These are phyloP conservation scores for Solenopsis invicta DNA, from an alignment of 1,140 invertebrate genomes.

Conservation along the genomic window DNA sequence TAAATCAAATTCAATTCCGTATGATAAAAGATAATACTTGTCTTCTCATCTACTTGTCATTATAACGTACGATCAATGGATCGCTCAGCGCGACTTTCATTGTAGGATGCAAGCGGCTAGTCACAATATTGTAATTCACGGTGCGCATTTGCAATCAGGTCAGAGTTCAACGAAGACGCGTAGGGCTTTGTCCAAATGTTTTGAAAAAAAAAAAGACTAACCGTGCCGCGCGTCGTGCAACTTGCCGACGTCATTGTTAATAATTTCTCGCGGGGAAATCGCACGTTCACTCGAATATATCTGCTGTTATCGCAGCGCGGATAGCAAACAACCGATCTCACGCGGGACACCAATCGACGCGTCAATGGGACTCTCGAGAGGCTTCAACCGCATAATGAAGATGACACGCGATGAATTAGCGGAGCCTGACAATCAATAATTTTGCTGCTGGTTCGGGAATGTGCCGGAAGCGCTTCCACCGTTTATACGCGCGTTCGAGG, in stretches of 20 bases:
- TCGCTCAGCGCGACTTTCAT: constrained; percentile 23
- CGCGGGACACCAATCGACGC: constrained; percentile 54
- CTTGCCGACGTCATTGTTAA: constrained; percentile 63
- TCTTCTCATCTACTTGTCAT: constrained; percentile 35
- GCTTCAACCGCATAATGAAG: constrained; percentile 31
- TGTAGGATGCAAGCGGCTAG: constrained; percentile 13
- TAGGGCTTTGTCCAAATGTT: constrained; percentile 58
- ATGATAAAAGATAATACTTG: constrained; percentile 37
- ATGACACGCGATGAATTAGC: constrained; percentile 62
- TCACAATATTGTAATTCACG: constrained; percentile 58
- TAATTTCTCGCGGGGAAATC: constrained; percentile 57
- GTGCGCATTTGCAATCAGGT: constrained; percentile 54
- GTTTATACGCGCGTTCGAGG: neutral
- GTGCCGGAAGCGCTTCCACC: constrained; percentile 62
- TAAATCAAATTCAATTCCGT: constrained; percentile 53
- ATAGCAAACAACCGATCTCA: constrained; percentile 48
- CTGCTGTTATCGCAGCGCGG: constrained; percentile 53
- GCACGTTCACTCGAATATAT: constrained; percentile 46
- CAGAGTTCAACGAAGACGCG: constrained; percentile 46
- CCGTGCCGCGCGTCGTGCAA: constrained; percentile 22
- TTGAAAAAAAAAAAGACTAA: neutral
- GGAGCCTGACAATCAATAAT: constrained; percentile 59
- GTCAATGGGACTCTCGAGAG: constrained; percentile 18
- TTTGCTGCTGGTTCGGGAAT: constrained; percentile 43
- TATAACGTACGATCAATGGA: constrained; percentile 49